Evolutionary conservation across 1,140 invertebrate genomes (phyloP).

Genomic region (Parapsyche elsis): DNA sequence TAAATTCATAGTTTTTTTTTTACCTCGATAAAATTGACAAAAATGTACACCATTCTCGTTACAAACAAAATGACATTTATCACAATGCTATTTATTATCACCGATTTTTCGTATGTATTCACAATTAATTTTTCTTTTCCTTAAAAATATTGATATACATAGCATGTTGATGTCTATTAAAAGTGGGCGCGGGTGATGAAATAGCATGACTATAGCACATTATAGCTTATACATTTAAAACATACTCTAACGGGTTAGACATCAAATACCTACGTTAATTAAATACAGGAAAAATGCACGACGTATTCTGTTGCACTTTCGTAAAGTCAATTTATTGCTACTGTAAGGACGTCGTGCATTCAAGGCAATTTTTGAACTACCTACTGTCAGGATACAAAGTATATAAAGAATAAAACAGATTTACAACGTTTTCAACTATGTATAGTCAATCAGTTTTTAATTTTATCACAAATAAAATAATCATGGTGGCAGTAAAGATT

Average conservation of each 20-base stretch:
- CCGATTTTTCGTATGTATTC: not conserved
- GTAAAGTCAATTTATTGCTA: constrained; percentile 18
- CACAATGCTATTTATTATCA: constrained; percentile 33
- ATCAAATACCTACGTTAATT: not conserved
- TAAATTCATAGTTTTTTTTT: not conserved
- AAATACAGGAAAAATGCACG: constrained; percentile 5
- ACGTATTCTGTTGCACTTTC: not conserved
- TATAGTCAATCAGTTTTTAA: too few relatives aligned
- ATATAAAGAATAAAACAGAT: not conserved
- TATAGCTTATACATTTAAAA: not conserved
- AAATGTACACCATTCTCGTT: constrained; percentile 20
- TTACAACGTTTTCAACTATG: too few relatives aligned
- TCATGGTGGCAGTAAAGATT: too few relatives aligned
- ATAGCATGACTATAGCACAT: not conserved
- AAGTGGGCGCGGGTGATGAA: not conserved
- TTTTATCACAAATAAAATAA: too few relatives aligned
- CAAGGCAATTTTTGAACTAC: constrained; percentile 25
- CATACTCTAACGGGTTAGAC: not conserved
- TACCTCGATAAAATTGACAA: constrained; percentile 21
- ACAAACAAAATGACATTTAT: constrained; percentile 36
- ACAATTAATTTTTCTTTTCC: not conserved
- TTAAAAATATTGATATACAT: not conserved
- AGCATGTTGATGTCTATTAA: not conserved
- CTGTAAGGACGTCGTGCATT: constrained; percentile 9
- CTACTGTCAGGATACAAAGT: constrained; percentile 13